Percentiles rank a stretch among this genome's conserved stretches.
Evolutionary conservation across 2,888 invertebrate species (phyloP).

Genomic region (Physocephala rufipes): DNA sequence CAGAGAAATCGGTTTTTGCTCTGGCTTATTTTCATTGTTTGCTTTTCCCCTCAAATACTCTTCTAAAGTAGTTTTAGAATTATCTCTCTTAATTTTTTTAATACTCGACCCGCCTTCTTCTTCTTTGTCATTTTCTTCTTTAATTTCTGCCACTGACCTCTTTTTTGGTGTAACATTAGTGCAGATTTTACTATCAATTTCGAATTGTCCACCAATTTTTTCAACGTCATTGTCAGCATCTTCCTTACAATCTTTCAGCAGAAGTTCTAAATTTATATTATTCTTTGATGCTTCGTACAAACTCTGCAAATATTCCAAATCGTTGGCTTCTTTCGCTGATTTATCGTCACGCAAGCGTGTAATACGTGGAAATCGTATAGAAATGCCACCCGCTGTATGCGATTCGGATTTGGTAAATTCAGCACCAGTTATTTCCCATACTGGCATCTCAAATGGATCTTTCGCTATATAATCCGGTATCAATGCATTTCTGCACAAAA

Average conservation of each 20-base stretch:
- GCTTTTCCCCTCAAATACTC: neutral
- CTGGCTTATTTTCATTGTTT: neutral
- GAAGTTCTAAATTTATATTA: constrained; percentile 61
- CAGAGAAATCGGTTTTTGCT: neutral
- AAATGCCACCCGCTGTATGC: constrained; percentile 93
- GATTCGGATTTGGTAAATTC: constrained; percentile 81
- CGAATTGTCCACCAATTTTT: constrained; percentile 33
- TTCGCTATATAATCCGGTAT: constrained; percentile 89
- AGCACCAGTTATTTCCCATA: constrained; percentile 93
- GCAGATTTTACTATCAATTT: constrained; percentile 48
- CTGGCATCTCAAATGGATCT: constrained; percentile 85
- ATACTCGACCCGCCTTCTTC: constrained; percentile 31
- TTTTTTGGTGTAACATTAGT: constrained; percentile 51
- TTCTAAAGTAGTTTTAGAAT: constrained; percentile 18
- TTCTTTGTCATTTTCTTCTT: too few relatives aligned
- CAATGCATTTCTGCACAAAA: constrained; percentile 82
- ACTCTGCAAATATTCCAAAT: constrained; percentile 75
- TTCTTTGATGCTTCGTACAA: constrained; percentile 74
- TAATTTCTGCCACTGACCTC: constrained; percentile 18
- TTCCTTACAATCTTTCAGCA: constrained; percentile 54
- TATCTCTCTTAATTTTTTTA: constrained; percentile 34
- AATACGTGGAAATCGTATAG: constrained; percentile 92
- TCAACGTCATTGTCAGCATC: constrained; percentile 38
- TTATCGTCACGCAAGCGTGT: constrained; percentile 86
- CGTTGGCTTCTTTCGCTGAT: constrained; percentile 84